Evolutionary conservation across 2,797 vertebrate genomes (phyloP).

Genomic region (Acanthornis magna): DNA sequence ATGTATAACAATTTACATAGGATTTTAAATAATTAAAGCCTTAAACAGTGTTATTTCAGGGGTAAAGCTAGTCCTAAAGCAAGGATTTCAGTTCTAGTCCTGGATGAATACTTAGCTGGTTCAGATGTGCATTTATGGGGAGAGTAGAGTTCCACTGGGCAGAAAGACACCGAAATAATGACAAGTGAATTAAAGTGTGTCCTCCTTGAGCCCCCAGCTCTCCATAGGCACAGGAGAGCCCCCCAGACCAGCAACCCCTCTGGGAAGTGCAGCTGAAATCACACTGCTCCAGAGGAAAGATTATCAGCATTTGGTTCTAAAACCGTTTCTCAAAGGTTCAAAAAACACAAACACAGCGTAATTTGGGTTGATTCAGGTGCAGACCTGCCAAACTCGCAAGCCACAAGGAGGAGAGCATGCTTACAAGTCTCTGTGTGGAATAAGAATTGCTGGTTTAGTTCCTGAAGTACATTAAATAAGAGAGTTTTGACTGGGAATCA

Average conservation of each 20-base stretch:
- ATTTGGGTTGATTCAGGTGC: neutral
- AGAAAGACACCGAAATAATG: slow-evolving; percentile 71
- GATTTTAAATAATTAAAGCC: slow-evolving; percentile 52
- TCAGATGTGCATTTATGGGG: slow-evolving; percentile 70
- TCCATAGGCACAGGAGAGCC: neutral
- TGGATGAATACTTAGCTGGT: slow-evolving; percentile 69
- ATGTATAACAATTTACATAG: neutral
- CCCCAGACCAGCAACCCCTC: neutral
- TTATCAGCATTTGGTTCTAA: neutral
- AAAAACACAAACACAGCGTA: neutral
- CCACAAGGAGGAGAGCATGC: neutral
- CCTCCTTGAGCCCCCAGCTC: neutral
- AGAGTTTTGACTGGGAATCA: neutral
- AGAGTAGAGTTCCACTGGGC: slow-evolving; percentile 71
- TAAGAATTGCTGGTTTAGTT: neutral
- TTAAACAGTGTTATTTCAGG: slow-evolving; percentile 15
- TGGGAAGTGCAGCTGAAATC: neutral
- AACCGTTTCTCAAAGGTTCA: neutral
- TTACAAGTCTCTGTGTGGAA: neutral
- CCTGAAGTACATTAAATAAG: neutral
- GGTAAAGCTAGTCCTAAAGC: slow-evolving; percentile 17
- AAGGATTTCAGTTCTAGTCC: slow-evolving; percentile 57
- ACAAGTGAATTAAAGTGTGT: slow-evolving; percentile 74
- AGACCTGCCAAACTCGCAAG: neutral
- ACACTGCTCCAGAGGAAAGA: neutral